Conservation (phyloP, 2,797 vertebrate species). For the Ceryle rudis region DNA sequence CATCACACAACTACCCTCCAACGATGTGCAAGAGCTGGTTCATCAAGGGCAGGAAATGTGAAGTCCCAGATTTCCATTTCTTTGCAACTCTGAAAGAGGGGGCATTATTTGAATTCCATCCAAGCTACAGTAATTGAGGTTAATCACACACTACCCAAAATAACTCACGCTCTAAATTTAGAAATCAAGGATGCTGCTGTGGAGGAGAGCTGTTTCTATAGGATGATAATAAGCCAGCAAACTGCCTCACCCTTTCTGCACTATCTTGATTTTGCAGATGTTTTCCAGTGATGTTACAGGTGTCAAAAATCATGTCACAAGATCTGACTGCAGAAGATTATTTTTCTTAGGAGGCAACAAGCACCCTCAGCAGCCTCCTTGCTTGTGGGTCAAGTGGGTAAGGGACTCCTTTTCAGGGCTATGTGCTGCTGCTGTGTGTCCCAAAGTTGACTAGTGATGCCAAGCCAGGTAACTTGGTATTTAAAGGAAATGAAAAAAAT, state of each 20-base stretch:
- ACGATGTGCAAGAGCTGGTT: neutral
- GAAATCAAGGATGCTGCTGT: constrained; percentile 16
- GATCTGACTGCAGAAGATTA: neutral
- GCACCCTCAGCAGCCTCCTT: neutral
- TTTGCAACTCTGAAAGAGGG: neutral
- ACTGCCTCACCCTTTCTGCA: neutral
- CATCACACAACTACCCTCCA: neutral
- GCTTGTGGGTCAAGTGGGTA: neutral
- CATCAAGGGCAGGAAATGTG: neutral
- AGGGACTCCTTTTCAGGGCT: neutral
- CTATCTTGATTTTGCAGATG: constrained; percentile 20
- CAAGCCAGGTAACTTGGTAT: neutral
- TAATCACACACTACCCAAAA: constrained; percentile 62
- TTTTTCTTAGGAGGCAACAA: neutral
- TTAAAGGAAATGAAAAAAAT: neutral
- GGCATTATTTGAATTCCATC: constrained; percentile 30
- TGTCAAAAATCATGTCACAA: neutral
- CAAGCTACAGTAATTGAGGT: constrained; percentile 49
- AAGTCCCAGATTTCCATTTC: neutral
- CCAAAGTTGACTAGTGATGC: neutral
- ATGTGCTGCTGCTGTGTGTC: neutral
- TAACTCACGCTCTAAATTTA: constrained; percentile 43
- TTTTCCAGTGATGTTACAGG: constrained; percentile 14
- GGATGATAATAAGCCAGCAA: neutral
- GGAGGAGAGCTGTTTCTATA: neutral